A percentile compares a stretch with the other conserved stretches of the same genome.
Evolutionary conservation across 53 echinoderm and acorn worm species (phyloP).

Genomic region (Mesocentrotus franciscanus): DNA sequence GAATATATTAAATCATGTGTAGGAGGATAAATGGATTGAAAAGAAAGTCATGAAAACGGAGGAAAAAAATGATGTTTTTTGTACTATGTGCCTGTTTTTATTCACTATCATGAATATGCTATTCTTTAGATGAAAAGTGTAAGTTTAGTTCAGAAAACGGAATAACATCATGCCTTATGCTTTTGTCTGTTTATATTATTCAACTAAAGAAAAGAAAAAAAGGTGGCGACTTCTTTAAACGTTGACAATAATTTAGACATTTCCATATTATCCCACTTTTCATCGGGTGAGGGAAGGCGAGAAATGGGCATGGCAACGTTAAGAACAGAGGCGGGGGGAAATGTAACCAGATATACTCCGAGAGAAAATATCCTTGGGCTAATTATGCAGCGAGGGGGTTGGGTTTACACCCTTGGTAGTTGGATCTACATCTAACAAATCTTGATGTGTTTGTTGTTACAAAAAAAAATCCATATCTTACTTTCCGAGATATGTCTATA

Average conservation of each 20-base stretch:
- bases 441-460: constrained; percentile 59
- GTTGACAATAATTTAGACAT: constrained; percentile 1
- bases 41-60: no score
- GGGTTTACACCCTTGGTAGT: constrained; percentile 43
- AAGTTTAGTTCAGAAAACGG: no score
- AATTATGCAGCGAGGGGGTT: constrained; percentile 39
- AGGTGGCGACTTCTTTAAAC: not conserved
- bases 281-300: not conserved
- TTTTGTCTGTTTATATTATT: not conserved
- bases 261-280: not conserved
- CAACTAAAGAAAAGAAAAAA: not conserved
- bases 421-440: constrained; percentile 49
- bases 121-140: no score
- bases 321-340: not conserved
- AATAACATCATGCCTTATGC: no score
- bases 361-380: constrained; percentile 65
- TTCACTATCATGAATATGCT: no score
- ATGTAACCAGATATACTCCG: constrained; percentile 48
- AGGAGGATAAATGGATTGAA: no score
- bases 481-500: not conserved
- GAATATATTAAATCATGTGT: no score
- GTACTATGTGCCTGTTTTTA: no score
- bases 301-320: not conserved
- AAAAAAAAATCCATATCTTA: constrained; percentile 30
- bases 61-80: no score